Conservation (phyloP, 1,140 invertebrate genomes). For the Nautilus pompilius region DNA sequence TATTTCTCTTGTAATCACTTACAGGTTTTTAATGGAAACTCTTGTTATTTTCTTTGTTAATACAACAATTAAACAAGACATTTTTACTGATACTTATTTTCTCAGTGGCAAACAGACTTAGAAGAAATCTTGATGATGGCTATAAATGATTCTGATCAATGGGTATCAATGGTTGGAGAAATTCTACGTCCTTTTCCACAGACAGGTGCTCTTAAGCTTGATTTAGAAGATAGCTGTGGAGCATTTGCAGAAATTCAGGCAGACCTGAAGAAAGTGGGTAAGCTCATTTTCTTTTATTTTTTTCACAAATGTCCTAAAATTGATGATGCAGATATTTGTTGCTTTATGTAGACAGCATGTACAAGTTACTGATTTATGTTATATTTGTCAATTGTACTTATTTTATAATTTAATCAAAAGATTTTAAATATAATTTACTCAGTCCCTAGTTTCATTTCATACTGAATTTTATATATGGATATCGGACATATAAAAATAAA, state of each 20-base stretch:
- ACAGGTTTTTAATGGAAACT: too few species aligned
- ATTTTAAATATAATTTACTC: too few species aligned
- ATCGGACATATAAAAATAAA: too few species aligned
- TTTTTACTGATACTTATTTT: constrained; percentile 45
- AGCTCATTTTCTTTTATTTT: constrained; percentile 10
- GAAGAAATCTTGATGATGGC: constrained; percentile 93
- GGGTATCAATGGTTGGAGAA: constrained; percentile 95
- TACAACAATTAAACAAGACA: background rate
- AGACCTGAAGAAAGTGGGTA: constrained; percentile 77
- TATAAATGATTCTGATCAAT: constrained; percentile 82
- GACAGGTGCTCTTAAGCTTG: constrained; percentile 77
- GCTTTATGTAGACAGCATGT: too few species aligned
- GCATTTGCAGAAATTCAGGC: constrained; percentile 88
- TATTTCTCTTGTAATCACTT: too few species aligned
- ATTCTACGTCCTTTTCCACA: constrained; percentile 89
- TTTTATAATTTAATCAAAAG: too few species aligned
- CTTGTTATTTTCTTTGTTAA: background rate
- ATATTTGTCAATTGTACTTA: too few species aligned
- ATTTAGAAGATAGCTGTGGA: constrained; percentile 77
- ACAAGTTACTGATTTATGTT: too few species aligned
- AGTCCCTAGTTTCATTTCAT: too few species aligned
- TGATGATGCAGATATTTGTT: too few species aligned
- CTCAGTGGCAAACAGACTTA: constrained; percentile 85
- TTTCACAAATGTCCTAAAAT: too few species aligned
- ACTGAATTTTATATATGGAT: too few species aligned